phyloP scores from a whole-genome alignment of 2,797 vertebrate genomes.

The Halcyon badia region DNA sequence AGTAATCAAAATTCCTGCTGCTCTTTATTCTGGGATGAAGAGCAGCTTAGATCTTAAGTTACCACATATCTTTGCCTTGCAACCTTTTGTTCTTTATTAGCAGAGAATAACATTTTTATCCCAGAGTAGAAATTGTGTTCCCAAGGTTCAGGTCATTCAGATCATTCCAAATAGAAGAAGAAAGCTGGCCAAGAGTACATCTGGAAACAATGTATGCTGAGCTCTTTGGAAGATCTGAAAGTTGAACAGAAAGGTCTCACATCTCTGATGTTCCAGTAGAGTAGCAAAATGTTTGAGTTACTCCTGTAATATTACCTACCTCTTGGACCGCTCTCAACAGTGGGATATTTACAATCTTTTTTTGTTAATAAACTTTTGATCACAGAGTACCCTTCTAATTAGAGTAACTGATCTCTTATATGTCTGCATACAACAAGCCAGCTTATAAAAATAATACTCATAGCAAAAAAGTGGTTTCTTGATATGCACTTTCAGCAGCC shows the following conservation, averaged over 20 bases:
- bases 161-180: conserved; percentile 41
- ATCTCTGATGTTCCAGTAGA: not conserved
- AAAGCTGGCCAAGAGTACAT: conserved; percentile 63
- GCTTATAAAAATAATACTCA: not conserved
- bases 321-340: not conserved
- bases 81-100: conserved; percentile 34
- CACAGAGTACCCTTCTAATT: not conserved
- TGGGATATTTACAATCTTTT: not conserved
- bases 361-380: not conserved
- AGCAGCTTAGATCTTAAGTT: conserved; percentile 1
- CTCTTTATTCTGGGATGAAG: not conserved
- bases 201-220: conserved; percentile 59
- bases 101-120: conserved; percentile 43
- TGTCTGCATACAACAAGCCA: not conserved
- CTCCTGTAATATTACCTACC: not conserved
- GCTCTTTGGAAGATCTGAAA: conserved; percentile 2
- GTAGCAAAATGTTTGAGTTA: conserved; percentile 1
- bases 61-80: not conserved
- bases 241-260: conserved; percentile 8
- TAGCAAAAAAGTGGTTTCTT: conserved; percentile 3
- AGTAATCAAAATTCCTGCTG: not conserved
- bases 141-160: conserved; percentile 33
- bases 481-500: not conserved
- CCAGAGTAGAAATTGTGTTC: conserved; percentile 6
- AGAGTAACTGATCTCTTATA: not conserved